Evolutionary conservation across 2,113 vertebrate genomes (phyloP), one percentile per base, ranked within the genome.

Genomic region (Pedionomus torquatus): DNA sequence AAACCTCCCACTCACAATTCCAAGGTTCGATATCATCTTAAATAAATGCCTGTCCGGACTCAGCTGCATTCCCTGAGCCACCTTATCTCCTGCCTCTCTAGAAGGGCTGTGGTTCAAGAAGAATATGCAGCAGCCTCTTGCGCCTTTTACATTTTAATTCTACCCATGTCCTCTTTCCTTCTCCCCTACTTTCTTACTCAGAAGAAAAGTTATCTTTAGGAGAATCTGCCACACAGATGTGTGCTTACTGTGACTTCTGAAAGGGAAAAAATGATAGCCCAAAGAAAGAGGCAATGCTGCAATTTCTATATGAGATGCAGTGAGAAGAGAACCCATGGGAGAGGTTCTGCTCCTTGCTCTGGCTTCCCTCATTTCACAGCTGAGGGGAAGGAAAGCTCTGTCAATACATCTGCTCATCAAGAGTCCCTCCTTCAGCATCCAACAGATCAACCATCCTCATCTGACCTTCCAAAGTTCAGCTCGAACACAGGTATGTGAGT

Each of bases 11-110:
- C 95, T 96, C 81, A 91, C 95, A 97, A 93, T 97, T 96, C 97
- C 96, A 90, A 94, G 84, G 87, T 72, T 95, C 3, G 97, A 98
- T 98, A 98, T 94, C 81, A 91, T 98, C 98, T 98, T 97, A 97
- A 96, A 96, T 94, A 98, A 98, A 98, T 85, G 96, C 76, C 94
- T 97, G 90, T 92, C 84, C 65, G 77, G 89, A 69, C 84, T 82
- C 89, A 48, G 90, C 68, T 89, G 80, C 89, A 88, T 97, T 96
- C 97, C 81, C 92, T 24, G 17, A 80, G 88, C 82, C 95, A 95
- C 97, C 97, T 98, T 98, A 97, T 97, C 97, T 97, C 83, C 88
- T 44, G 81, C 44, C 94, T 89, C 93, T 97, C 96, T 75, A 83
- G 30, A 64, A 87, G 3, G 64, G 94, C 97, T 97, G 95, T 17